These are phyloP conservation scores for Bufo gargarizans DNA, from an alignment of 2,113 vertebrate species.

Conservation along the genomic window DNA sequence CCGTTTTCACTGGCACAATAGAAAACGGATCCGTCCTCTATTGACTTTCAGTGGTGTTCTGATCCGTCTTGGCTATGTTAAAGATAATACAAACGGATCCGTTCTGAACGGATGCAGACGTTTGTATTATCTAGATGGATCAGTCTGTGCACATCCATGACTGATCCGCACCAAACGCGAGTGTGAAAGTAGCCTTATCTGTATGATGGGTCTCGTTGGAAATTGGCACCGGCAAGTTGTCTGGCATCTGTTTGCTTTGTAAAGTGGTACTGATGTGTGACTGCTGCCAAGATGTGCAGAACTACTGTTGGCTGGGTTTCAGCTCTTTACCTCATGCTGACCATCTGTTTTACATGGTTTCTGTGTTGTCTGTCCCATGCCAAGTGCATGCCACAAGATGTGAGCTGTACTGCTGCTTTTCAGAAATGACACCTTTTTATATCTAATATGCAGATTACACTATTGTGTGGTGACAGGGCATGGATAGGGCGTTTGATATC, in stretches of 20 bases:
- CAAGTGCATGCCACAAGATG: background rate
- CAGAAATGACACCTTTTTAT: background rate
- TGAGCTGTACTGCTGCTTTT: background rate
- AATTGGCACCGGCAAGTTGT: background rate
- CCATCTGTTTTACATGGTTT: slow-evolving; percentile 20
- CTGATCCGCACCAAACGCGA: too few relatives aligned
- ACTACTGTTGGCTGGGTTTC: slow-evolving; percentile 7
- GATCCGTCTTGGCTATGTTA: too few relatives aligned
- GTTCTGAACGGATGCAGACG: too few relatives aligned
- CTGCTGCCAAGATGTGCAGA: background rate
- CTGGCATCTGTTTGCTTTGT: slow-evolving; percentile 13
- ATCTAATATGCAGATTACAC: too few relatives aligned
- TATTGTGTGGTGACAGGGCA: too few relatives aligned
- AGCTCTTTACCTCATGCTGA: slow-evolving; percentile 20
- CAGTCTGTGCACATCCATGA: too few relatives aligned
- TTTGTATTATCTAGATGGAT: too few relatives aligned
- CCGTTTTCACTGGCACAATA: too few relatives aligned
- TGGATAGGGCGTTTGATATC: too few relatives aligned
- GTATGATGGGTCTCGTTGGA: background rate
- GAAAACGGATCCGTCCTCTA: too few relatives aligned
- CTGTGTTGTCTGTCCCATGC: background rate
- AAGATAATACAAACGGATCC: too few relatives aligned
- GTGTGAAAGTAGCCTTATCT: background rate
- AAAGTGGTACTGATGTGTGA: slow-evolving; percentile 15
- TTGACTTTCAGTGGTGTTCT: too few relatives aligned